Base-by-base conservation (phyloP, 2,113 vertebrate genomes). In the Synodontis membranacea region DNA sequence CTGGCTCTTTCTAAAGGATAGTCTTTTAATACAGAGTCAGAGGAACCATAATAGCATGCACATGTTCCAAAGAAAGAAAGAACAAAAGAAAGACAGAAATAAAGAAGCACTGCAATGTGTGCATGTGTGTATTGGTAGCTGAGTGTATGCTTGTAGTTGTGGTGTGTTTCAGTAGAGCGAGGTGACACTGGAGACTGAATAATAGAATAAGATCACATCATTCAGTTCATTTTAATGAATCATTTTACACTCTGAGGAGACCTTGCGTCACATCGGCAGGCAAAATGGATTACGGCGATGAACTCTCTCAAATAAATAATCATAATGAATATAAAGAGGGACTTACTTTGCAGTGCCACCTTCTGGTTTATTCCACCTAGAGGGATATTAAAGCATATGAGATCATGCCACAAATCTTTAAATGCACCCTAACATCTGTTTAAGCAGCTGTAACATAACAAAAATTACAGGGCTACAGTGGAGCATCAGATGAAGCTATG, bases 301-400 rank as follows among this genome's bases (percentile, higher is more conserved):
- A 84, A 75, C 42, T n/a, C n/a, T 48, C 42, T n/a, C 15, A 62
- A 37, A 64, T 58, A 39, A 2, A 58, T 23, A 46, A 80, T 52
- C 2, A 9, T 21, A 31, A 62, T 83, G 37, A 54, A 56, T 62
- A 21, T 50, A 12, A 80, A 84, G 83, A 7, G 50, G 46, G 10
- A 94, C 96, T 96, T 92, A 97, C 96, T 96, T 97, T 80, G 96
- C 96, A 86, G 93, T 91, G 37, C 95, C 95, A 58, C 96, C 95
- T 7, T 97, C 96, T 7, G 94, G 89, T 89, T 97, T 97, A 89
- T 89, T 96, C 97, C 97, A 97, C 91, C 97, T 97, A 91, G 10
- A 86, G 81, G 86, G 5, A 90, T 46, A 91, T 84, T 46, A 56
- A 83, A 86, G 5, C 19, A 70, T 31, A 83, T 39, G 54, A 79